Evolutionary conservation across 2,113 vertebrate genomes (phyloP).

Genomic region (Lethenteron camtschaticum): DNA sequence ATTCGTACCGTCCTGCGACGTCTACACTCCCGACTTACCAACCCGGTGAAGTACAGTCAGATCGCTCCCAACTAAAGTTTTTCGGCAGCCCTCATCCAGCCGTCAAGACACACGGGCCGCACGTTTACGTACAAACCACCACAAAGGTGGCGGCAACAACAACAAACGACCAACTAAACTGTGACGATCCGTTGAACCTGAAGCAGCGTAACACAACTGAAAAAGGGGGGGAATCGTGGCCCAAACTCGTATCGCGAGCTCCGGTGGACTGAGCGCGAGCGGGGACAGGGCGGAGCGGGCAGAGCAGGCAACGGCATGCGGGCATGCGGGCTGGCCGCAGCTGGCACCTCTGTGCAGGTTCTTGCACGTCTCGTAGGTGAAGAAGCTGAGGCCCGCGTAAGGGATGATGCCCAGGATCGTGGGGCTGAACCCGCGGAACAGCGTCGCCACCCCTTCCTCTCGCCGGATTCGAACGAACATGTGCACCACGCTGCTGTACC

Average conservation of each 20-base stretch:
- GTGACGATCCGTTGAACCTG: too few species aligned
- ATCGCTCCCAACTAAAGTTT: too few species aligned
- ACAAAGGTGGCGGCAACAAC: too few species aligned
- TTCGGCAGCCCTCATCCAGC: too few species aligned
- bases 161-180: too few species aligned
- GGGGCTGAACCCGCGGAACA: slow-evolving; percentile 68
- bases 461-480: slow-evolving; percentile 75
- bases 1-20: too few species aligned
- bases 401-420: slow-evolving; percentile 77
- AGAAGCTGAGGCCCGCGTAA: slow-evolving; percentile 86
- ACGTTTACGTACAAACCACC: too few species aligned
- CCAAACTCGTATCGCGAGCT: background rate
- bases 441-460: slow-evolving; percentile 60
- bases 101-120: too few species aligned
- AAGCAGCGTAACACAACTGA: too few species aligned
- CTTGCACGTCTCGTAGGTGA: slow-evolving; percentile 80
- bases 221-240: too few species aligned
- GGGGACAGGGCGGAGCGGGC: background rate
- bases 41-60: too few species aligned
- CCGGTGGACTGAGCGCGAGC: background rate
- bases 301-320: background rate
- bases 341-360: slow-evolving; percentile 54
- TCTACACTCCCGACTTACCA: too few species aligned
- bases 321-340: background rate
- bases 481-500: slow-evolving; percentile 87